phyloP scores from a whole-genome alignment of 2,113 vertebrate genomes.

The Myxocyprinus asiaticus region DNA sequence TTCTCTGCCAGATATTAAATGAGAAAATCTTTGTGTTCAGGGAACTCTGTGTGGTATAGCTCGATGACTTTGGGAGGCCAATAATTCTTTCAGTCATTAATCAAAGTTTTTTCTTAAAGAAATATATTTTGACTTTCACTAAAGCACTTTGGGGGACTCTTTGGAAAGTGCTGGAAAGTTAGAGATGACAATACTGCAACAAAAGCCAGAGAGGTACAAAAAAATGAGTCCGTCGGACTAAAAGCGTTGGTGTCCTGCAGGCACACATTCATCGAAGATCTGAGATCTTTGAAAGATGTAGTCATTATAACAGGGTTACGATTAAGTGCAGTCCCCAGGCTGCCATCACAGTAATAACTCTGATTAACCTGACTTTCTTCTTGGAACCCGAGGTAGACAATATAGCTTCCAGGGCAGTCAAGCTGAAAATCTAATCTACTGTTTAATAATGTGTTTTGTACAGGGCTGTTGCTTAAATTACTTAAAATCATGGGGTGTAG shows the following conservation, averaged over 20 bases:
- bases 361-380: neutral
- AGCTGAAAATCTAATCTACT: slow-evolving; percentile 24
- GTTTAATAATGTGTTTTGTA: slow-evolving; percentile 18
- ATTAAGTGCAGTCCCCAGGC: slow-evolving; percentile 18
- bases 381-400: neutral
- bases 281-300: neutral
- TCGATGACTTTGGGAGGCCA: neutral
- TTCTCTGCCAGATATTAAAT: too few relatives aligned
- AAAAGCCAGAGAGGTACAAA: slow-evolving; percentile 11
- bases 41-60: neutral
- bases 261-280: slow-evolving; percentile 8
- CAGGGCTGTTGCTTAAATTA: neutral
- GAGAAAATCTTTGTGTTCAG: too few relatives aligned
- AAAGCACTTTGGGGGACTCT: neutral
- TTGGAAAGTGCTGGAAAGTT: neutral
- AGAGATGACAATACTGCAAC: neutral
- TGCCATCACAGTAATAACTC: slow-evolving; percentile 5
- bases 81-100: neutral
- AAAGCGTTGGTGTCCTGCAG: slow-evolving; percentile 27
- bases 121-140: neutral
- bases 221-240: neutral
- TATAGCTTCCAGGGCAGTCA: slow-evolving; percentile 1
- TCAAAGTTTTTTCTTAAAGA: neutral
- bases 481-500: neutral
- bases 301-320: slow-evolving; percentile 26